Evolutionary conservation across 2,888 invertebrate species (phyloP).

Genomic region (Xestia ashworthii): DNA sequence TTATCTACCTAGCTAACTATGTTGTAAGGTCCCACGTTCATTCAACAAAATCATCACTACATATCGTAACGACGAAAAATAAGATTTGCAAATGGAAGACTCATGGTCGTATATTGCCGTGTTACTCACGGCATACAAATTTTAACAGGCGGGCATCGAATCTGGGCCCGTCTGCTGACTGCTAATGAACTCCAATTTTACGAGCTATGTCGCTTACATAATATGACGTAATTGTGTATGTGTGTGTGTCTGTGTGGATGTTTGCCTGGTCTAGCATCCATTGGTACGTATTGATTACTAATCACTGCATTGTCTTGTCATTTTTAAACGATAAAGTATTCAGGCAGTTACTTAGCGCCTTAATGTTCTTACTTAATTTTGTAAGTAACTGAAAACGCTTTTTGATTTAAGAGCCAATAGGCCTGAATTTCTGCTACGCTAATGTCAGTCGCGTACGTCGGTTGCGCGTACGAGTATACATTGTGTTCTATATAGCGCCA

Average conservation of each 20-base stretch:
- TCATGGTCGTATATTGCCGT: constrained; percentile 74
- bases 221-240: constrained; percentile 72
- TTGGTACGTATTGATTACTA: constrained; percentile 21
- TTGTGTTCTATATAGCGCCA: no score
- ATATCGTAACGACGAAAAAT: constrained; percentile 34
- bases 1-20: not conserved
- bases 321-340: not conserved
- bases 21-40: constrained; percentile 15
- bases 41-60: constrained; percentile 40
- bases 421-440: no score
- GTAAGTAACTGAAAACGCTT: not conserved
- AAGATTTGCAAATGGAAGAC: constrained; percentile 72
- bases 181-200: constrained; percentile 81
- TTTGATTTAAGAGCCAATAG: no score
- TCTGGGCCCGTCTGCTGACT: constrained; percentile 74
- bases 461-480: no score
- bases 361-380: not conserved
- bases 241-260: constrained; percentile 38
- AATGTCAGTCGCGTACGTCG: no score
- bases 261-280: constrained; percentile 40
- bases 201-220: constrained; percentile 73
- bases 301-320: not conserved
- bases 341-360: not conserved
- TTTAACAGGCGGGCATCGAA: constrained; percentile 72
- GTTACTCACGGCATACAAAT: constrained; percentile 75